A percentile compares a stretch with the other conserved stretches of the same genome.
These are phyloP conservation scores for Garrulus glandarius DNA, from an alignment of 2,797 vertebrate species.

Conservation along the genomic window DNA sequence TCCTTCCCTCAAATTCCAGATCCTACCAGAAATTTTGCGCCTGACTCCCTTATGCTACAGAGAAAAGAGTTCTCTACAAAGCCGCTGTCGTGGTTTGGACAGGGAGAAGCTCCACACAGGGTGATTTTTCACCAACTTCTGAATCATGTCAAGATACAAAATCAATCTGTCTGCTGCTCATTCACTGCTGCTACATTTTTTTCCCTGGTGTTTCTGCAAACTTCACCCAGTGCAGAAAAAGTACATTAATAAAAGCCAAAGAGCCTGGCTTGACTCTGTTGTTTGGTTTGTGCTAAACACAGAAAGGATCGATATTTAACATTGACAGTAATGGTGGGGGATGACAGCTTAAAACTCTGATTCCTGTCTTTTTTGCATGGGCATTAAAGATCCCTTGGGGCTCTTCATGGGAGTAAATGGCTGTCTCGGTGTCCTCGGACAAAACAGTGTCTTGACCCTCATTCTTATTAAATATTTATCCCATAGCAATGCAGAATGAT, in stretches of 20 bases:
- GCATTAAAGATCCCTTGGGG: slow-evolving; percentile 28
- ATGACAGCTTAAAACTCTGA: slow-evolving; percentile 26
- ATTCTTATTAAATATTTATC: slow-evolving; percentile 52
- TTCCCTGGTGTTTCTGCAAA: neutral
- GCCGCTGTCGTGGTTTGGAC: fast-evolving
- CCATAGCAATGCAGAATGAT: neutral
- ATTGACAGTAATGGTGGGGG: slow-evolving; percentile 40
- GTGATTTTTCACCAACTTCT: slow-evolving; percentile 20
- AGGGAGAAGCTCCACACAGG: neutral
- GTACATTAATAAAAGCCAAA: slow-evolving; percentile 53
- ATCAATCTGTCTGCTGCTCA: neutral
- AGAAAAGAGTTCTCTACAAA: neutral
- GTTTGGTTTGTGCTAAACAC: slow-evolving; percentile 42
- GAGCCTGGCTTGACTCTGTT: neutral
- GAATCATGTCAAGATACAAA: slow-evolving; percentile 16
- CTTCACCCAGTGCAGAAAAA: neutral
- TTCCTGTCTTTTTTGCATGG: neutral
- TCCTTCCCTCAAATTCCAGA: neutral
- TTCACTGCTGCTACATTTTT: neutral
- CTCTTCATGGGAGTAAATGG: slow-evolving; percentile 18
- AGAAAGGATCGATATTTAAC: slow-evolving; percentile 53
- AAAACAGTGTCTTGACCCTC: slow-evolving; percentile 9
- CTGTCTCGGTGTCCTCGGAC: neutral
- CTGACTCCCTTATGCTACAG: neutral
- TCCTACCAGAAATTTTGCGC: neutral